Conservation (phyloP, 2,113 vertebrate genomes). For the Lethenteron camtschaticum region DNA sequence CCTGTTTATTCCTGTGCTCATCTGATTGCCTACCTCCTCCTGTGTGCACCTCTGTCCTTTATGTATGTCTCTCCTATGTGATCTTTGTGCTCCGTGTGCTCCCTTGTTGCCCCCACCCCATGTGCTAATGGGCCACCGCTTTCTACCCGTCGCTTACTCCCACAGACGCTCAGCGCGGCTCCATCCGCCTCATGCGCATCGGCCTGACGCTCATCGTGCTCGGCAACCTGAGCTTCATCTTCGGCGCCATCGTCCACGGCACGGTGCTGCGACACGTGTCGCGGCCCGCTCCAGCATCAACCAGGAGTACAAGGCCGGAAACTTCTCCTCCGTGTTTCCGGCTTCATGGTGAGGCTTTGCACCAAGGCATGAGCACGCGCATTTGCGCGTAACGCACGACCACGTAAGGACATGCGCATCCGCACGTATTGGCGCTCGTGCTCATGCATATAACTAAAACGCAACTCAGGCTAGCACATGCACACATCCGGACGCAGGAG, state of each 20-base stretch:
- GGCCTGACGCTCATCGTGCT: constrained; percentile 53
- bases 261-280: constrained; percentile 57
- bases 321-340: constrained; percentile 59
- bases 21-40: too few species aligned
- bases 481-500: too few species aligned
- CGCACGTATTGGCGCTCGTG: too few species aligned
- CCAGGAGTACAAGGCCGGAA: constrained; percentile 41
- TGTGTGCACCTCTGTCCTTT: too few species aligned
- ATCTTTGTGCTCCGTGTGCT: neutral
- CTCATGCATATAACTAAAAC: too few species aligned
- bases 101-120: neutral
- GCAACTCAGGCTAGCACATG: too few species aligned
- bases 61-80: neutral
- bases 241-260: constrained; percentile 67
- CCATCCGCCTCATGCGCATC: constrained; percentile 37
- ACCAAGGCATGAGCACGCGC: too few species aligned
- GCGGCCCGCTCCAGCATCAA: constrained; percentile 29
- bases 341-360: constrained; percentile 33
- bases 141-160: neutral
- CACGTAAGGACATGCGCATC: too few species aligned
- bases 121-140: neutral
- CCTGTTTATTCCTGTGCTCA: neutral
- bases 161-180: constrained; percentile 31
- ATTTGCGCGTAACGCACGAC: too few species aligned
- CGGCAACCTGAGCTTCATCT: constrained; percentile 53